Percentiles rank a stretch among this genome's conserved stretches.
phyloP scores from a whole-genome alignment of 1,140 invertebrate genomes.

The Dolichoris vasculosae region DNA sequence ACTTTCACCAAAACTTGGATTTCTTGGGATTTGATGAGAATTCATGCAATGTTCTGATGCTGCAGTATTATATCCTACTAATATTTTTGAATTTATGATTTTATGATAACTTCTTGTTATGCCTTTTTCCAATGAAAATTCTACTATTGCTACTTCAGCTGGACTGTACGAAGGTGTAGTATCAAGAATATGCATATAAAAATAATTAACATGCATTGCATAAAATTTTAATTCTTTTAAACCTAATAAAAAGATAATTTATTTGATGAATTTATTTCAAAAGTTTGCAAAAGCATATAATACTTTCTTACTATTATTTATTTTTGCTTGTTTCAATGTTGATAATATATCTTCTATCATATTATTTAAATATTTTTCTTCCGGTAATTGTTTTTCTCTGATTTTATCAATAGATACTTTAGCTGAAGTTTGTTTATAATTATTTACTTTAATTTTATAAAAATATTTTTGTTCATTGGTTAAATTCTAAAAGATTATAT shows the following conservation, averaged over 20 bases:
- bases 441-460: constrained; percentile 42
- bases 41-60: constrained; percentile 69
- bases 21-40: constrained; percentile 73
- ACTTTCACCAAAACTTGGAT: constrained; percentile 58
- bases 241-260: constrained; percentile 5
- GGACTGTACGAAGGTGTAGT: constrained; percentile 63
- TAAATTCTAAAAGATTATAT: constrained; percentile 35
- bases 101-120: constrained; percentile 73
- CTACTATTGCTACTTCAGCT: constrained; percentile 68
- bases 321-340: constrained; percentile 21
- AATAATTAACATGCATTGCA: constrained; percentile 72
- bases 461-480: not conserved
- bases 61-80: constrained; percentile 74
- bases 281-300: not conserved
- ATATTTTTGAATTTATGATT: constrained; percentile 73
- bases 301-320: constrained; percentile 19
- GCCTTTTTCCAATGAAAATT: constrained; percentile 75
- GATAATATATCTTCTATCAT: constrained; percentile 24
- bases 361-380: constrained; percentile 13
- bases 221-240: constrained; percentile 59
- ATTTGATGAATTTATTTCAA: not conserved
- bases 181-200: constrained; percentile 59
- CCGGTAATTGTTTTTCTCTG: not conserved
- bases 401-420: not conserved
- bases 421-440: not conserved